Conservation (phyloP, 2,888 invertebrate genomes). For the Drosophila lutescens region DNA sequence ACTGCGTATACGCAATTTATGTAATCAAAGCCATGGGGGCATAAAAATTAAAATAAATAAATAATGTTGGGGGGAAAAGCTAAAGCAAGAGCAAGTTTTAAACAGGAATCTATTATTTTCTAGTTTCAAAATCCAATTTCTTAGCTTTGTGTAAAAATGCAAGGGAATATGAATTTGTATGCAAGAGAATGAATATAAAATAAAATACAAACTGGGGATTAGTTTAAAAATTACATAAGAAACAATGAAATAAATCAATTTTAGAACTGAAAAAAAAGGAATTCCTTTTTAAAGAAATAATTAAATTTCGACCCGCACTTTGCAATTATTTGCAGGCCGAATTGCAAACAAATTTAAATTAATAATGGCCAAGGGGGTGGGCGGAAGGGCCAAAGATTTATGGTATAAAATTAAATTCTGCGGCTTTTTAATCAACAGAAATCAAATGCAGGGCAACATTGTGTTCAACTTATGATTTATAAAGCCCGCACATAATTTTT, state of each 20-base stretch:
- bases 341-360: constrained; percentile 43
- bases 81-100: background rate
- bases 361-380: constrained; percentile 18
- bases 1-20: constrained; percentile 42
- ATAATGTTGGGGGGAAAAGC: constrained; percentile 5
- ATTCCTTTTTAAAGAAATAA: no score
- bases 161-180: no score
- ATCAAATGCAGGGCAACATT: constrained; percentile 44
- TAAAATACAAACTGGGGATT: no score
- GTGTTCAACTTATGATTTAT: constrained; percentile 39
- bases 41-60: constrained; percentile 42
- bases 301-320: constrained; percentile 18
- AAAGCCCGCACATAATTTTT: constrained; percentile 18
- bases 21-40: constrained; percentile 23
- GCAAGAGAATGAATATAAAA: background rate
- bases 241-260: no score
- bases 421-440: constrained; percentile 68
- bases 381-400: constrained; percentile 25
- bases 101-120: background rate
- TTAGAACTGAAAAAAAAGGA: background rate
- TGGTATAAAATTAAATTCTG: constrained; percentile 53
- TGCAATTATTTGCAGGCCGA: constrained; percentile 45
- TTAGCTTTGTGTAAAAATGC: background rate
- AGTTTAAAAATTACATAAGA: no score
- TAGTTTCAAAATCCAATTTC: background rate